Percentiles rank a stretch among this genome's conserved stretches.
Evolutionary conservation across 1,140 invertebrate genomes (phyloP).

Genomic region (Aplysia californica): DNA sequence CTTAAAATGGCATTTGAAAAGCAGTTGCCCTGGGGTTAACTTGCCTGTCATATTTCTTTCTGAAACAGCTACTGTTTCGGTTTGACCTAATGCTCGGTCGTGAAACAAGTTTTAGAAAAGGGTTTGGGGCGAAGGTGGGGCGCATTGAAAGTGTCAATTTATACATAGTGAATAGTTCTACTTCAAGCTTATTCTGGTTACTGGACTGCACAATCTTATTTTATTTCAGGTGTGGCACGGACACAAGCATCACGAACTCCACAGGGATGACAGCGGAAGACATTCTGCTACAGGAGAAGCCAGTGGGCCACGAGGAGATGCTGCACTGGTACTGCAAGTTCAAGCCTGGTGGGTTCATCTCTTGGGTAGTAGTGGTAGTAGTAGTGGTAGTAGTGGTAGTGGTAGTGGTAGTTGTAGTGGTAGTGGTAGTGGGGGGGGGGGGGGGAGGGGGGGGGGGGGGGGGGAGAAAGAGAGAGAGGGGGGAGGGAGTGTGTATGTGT

Average conservation of each 20-base stretch:
- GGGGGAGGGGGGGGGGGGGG: neutral
- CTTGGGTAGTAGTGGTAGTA: constrained; percentile 9
- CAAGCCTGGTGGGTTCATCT: too few species aligned
- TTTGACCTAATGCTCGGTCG: too few species aligned
- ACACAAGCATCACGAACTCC: constrained; percentile 44
- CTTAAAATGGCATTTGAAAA: too few species aligned
- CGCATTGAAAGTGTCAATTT: too few species aligned
- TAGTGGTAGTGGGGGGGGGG: constrained; percentile 13
- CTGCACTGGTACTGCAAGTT: constrained; percentile 25
- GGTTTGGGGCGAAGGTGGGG: too few species aligned
- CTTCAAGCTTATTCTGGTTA: neutral
- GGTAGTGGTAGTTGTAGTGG: constrained; percentile 9
- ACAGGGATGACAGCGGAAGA: constrained; percentile 43
- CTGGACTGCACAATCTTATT: neutral
- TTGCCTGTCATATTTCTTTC: too few species aligned
- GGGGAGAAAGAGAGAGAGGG: neutral
- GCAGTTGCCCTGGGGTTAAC: too few species aligned
- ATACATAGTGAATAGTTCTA: too few species aligned
- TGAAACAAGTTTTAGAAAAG: too few species aligned
- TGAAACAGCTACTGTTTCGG: too few species aligned
- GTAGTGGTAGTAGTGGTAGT: constrained; percentile 18
- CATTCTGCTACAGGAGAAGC: constrained; percentile 42
- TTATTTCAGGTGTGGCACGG: constrained; percentile 47
- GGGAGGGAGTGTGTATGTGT: too few species aligned
- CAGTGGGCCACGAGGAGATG: constrained; percentile 51